Conservation (phyloP, 1,140 invertebrate species). For the Eriocheir sinensis region DNA sequence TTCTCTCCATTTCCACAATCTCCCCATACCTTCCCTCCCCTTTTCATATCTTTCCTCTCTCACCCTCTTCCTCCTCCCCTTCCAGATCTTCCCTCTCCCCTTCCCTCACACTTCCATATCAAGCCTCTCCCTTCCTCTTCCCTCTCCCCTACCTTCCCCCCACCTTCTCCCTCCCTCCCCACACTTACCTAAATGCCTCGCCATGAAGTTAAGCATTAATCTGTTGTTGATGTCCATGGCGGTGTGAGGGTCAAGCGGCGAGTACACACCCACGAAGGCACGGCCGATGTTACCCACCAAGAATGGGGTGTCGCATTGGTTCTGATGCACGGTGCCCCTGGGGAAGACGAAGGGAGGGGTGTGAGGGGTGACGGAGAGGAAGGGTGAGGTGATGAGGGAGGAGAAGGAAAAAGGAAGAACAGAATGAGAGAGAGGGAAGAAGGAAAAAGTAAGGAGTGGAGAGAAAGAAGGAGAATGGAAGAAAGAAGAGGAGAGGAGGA, state of each 20-base stretch:
- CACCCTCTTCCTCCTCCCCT: neutral
- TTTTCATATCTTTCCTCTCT: neutral
- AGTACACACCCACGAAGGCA: conserved; percentile 81
- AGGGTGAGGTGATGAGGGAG: too few species aligned
- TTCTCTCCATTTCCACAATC: too few species aligned
- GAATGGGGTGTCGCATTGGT: conserved; percentile 83
- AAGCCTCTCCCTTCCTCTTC: neutral
- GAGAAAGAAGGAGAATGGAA: neutral
- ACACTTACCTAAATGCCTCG: conserved; percentile 63
- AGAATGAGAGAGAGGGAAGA: too few species aligned
- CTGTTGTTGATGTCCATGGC: conserved; percentile 80
- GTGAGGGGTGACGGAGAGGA: neutral
- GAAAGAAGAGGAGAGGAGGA: conserved; percentile 35
- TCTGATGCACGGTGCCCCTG: conserved; percentile 83
- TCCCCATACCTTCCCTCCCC: neutral
- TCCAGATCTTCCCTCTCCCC: neutral
- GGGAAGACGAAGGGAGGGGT: conserved; percentile 30
- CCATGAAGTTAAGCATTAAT: conserved; percentile 69
- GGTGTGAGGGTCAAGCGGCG: conserved; percentile 80
- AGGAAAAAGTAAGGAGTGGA: too few species aligned
- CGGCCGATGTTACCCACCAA: conserved; percentile 81
- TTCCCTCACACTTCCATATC: too few species aligned
- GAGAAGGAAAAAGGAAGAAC: too few species aligned
- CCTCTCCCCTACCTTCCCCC: neutral
- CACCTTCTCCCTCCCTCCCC: neutral